A percentile compares a stretch with the other conserved stretches of the same genome.
Conservation (phyloP, 2,113 vertebrate species). For the Ceyx melanurus region DNA sequence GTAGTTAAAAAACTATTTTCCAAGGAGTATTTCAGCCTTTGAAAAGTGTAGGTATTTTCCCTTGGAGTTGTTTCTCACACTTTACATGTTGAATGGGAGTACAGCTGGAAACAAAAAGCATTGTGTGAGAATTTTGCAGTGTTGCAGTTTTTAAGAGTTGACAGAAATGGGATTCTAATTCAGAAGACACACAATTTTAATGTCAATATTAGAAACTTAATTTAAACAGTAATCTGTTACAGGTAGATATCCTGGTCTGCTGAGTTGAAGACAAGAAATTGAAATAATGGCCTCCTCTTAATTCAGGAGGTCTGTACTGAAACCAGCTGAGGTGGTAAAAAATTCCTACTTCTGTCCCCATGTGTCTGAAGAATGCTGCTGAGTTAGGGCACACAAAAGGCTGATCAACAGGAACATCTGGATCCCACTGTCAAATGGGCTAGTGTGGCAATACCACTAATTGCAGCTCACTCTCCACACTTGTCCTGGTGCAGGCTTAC, state of each 20-base stretch:
- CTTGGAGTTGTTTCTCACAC: neutral
- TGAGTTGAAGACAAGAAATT: neutral
- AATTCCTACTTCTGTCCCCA: neutral
- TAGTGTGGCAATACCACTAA: neutral
- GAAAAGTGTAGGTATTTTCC: neutral
- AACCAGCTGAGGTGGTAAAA: neutral
- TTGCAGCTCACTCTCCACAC: neutral
- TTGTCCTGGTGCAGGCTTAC: neutral
- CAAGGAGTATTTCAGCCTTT: neutral
- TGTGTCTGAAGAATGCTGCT: neutral
- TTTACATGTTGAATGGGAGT: neutral
- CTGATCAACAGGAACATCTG: slow-evolving; percentile 24
- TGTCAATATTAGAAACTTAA: neutral
- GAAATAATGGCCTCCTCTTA: neutral
- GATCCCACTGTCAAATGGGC: neutral
- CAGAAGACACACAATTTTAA: neutral
- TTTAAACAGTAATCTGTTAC: neutral
- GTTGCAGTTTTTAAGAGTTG: neutral
- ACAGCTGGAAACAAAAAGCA: neutral
- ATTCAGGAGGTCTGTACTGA: neutral
- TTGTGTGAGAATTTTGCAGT: neutral
- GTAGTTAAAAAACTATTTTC: neutral
- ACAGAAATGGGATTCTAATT: neutral
- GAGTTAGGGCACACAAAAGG: neutral
- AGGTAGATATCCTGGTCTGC: neutral